Conservation (phyloP, 1,140 invertebrate genomes). For the Panulirus ornatus region DNA sequence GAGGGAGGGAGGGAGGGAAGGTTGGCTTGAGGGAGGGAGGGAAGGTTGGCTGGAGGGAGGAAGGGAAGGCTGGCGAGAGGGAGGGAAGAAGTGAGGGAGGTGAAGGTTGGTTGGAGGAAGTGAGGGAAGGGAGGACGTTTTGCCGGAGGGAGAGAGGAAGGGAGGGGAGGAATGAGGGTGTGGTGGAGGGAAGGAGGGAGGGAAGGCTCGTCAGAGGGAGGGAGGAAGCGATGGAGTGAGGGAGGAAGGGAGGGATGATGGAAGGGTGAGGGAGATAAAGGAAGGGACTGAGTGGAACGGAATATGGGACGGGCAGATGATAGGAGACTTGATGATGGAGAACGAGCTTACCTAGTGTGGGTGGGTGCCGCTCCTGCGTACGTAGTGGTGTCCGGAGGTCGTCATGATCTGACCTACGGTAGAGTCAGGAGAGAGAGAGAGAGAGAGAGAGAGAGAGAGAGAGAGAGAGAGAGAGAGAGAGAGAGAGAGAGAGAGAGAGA, state of each 20-base stretch:
- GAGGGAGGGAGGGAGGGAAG: not conserved
- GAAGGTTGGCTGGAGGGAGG: not conserved
- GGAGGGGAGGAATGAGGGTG: not conserved
- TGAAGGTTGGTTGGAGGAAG: not conserved
- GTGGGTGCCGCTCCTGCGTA: no score
- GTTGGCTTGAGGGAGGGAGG: not conserved
- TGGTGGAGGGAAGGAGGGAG: not conserved
- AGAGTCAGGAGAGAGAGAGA: no score
- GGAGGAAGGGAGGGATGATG: not conserved
- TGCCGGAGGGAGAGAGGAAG: not conserved
- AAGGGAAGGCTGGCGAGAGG: not conserved
- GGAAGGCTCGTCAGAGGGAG: not conserved
- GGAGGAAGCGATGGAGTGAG: not conserved
- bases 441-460: constrained; percentile 7
- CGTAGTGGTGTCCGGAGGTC: not conserved
- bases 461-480: constrained; percentile 7
- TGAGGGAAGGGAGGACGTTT: not conserved
- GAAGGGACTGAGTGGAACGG: not conserved
- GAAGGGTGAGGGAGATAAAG: not conserved
- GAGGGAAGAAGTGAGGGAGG: no score
- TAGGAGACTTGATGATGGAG: no score
- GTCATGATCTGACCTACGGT: not conserved
- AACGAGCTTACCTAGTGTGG: no score
- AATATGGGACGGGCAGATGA: not conserved
- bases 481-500: constrained; percentile 7